A percentile compares a stretch with the other conserved stretches of the same genome.
These are phyloP conservation scores for Paramormyrops kingsleyae DNA, from an alignment of 2,113 vertebrate genomes.

Conservation along the genomic window DNA sequence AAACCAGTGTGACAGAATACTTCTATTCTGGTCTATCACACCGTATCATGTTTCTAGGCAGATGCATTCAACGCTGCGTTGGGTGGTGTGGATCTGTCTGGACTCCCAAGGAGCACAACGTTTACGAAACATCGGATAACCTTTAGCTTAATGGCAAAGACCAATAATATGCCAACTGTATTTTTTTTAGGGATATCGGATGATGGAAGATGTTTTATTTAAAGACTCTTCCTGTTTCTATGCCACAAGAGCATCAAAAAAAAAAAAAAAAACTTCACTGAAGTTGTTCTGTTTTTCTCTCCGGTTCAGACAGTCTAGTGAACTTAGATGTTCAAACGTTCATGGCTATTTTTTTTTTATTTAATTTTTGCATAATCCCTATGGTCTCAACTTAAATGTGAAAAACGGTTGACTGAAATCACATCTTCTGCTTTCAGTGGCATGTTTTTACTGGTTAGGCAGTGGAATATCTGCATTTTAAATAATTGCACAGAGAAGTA, in stretches of 20 bases:
- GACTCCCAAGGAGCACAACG: constrained; percentile 25
- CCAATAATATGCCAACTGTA: constrained; percentile 19
- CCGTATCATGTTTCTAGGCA: not conserved
- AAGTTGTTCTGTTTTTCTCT: constrained; percentile 2
- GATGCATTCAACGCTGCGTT: not conserved
- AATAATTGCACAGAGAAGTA: not conserved
- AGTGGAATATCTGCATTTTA: not conserved
- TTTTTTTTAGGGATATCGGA: constrained; percentile 12
- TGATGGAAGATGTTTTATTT: constrained; percentile 29
- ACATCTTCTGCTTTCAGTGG: not conserved
- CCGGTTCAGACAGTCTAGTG: constrained; percentile 1
- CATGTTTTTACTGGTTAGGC: not conserved
- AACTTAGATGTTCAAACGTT: not conserved
- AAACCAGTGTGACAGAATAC: not conserved
- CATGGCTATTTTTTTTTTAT: not conserved
- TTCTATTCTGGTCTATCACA: not conserved
- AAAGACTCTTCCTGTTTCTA: constrained; percentile 21
- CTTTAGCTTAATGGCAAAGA: constrained; percentile 38
- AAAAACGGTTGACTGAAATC: not conserved
- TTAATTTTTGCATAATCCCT: not conserved
- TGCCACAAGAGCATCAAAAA: constrained; percentile 4
- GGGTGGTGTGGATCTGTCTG: not conserved
- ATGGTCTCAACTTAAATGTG: not conserved
- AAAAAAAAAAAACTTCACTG: not conserved
- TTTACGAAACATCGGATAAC: constrained; percentile 38